Conservation (phyloP, 1,140 invertebrate species). For the Papilio aristodemus region DNA sequence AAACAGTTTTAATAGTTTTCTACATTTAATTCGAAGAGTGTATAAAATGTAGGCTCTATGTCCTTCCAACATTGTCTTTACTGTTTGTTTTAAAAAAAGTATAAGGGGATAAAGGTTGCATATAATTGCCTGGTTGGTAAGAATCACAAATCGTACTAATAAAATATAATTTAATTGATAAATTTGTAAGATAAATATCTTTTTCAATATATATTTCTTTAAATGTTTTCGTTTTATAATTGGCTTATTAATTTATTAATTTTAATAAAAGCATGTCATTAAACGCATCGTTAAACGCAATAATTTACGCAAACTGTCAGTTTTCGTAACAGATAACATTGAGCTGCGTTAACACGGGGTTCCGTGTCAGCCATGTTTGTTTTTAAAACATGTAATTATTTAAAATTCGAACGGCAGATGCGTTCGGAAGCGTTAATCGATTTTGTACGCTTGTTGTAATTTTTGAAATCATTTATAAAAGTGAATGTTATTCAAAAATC, state of each 20-base stretch:
- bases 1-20: too few species aligned
- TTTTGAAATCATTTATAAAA: conserved; percentile 32
- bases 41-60: too few species aligned
- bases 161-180: background rate
- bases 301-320: conserved; percentile 47
- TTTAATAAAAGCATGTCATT: conserved; percentile 25
- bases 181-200: background rate
- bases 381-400: conserved; percentile 76
- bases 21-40: too few species aligned
- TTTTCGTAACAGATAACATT: conserved; percentile 62
- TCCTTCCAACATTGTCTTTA: too few species aligned
- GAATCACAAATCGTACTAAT: background rate
- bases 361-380: conserved; percentile 67
- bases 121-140: background rate
- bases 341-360: conserved; percentile 60
- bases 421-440: conserved; percentile 69
- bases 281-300: conserved; percentile 28
- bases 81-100: too few species aligned
- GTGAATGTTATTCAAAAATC: conserved; percentile 7
- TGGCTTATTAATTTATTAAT: conserved; percentile 25
- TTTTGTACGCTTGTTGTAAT: conserved; percentile 49
- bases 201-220: background rate
- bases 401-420: conserved; percentile 76
- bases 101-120: too few species aligned
- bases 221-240: conserved; percentile 27